These are phyloP conservation scores for Dasysyrphus tricinctus DNA, from an alignment of 2,888 invertebrate species.

Conservation along the genomic window DNA sequence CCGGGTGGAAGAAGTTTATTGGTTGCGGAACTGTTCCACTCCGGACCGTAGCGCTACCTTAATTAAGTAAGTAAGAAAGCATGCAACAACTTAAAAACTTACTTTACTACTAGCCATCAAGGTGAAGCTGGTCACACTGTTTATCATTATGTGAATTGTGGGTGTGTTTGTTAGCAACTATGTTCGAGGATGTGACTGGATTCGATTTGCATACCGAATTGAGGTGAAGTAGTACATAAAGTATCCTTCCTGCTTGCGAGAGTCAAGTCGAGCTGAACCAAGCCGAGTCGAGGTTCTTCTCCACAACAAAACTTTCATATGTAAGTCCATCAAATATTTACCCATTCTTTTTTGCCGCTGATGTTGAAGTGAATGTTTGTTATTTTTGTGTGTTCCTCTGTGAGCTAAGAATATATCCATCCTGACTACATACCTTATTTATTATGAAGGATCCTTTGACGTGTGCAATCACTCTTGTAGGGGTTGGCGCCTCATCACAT, in stretches of 20 bases:
- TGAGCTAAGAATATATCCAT: slow-evolving; percentile 21
- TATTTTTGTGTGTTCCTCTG: neutral
- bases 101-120: too few relatives aligned
- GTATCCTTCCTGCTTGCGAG: slow-evolving; percentile 63
- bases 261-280: neutral
- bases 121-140: slow-evolving; percentile 22
- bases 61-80: too few relatives aligned
- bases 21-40: too few relatives aligned
- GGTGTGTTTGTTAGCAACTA: slow-evolving; percentile 10
- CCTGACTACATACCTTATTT: slow-evolving; percentile 55
- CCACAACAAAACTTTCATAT: slow-evolving; percentile 42
- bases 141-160: slow-evolving; percentile 4
- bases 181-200: slow-evolving; percentile 67
- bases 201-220: slow-evolving; percentile 75
- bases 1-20: too few relatives aligned
- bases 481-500: slow-evolving; percentile 3
- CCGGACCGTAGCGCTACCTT: too few relatives aligned
- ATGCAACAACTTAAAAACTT: too few relatives aligned
- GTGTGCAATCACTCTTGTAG: slow-evolving; percentile 67
- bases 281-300: slow-evolving; percentile 1
- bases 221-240: slow-evolving; percentile 73
- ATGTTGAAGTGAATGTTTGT: slow-evolving; percentile 9
- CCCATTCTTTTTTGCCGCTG: slow-evolving; percentile 17
- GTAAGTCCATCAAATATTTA: slow-evolving; percentile 73
- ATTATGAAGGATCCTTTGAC: slow-evolving; percentile 74